A percentile compares a stretch with the other conserved stretches of the same genome.
These are phyloP conservation scores for Pachypanchax playfairii DNA, from an alignment of 2,113 vertebrate genomes.

Conservation along the genomic window DNA sequence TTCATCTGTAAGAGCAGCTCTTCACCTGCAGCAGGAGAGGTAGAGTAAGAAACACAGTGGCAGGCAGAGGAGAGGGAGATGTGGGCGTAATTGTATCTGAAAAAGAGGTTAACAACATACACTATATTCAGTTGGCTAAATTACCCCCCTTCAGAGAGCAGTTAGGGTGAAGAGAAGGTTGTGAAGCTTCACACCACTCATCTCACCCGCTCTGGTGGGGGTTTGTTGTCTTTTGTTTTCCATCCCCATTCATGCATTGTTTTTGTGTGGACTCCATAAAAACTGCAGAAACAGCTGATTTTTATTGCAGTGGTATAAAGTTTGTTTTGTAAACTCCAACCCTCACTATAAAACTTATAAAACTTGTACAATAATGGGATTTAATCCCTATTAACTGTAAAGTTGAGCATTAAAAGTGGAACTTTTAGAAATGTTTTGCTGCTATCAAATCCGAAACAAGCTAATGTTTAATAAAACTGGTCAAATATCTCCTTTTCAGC, in stretches of 20 bases:
- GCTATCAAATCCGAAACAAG: too few species aligned
- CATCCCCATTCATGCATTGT: too few species aligned
- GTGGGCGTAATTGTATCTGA: conserved; percentile 57
- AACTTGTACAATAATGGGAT: too few species aligned
- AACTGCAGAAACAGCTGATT: neutral
- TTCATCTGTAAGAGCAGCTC: conserved; percentile 43
- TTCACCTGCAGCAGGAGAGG: conserved; percentile 33
- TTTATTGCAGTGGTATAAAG: too few species aligned
- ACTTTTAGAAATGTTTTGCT: too few species aligned
- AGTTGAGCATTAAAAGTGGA: too few species aligned
- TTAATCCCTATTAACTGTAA: too few species aligned
- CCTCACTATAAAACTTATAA: too few species aligned
- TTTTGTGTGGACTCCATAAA: neutral
- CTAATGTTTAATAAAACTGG: too few species aligned
- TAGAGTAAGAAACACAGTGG: conserved; percentile 40
- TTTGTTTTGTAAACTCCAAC: too few species aligned
- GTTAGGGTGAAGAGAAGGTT: conserved; percentile 30
- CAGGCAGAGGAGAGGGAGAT: conserved; percentile 24
- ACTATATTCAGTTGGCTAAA: conserved; percentile 25
- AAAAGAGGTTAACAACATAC: conserved; percentile 63
- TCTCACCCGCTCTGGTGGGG: conserved; percentile 1
- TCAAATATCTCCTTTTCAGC: too few species aligned
- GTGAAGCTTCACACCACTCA: conserved; percentile 26
- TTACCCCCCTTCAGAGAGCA: conserved; percentile 36
- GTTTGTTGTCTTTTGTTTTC: conserved; percentile 24